These are phyloP conservation scores for Xanthia togata DNA, from an alignment of 2,888 invertebrate species.

Conservation along the genomic window DNA sequence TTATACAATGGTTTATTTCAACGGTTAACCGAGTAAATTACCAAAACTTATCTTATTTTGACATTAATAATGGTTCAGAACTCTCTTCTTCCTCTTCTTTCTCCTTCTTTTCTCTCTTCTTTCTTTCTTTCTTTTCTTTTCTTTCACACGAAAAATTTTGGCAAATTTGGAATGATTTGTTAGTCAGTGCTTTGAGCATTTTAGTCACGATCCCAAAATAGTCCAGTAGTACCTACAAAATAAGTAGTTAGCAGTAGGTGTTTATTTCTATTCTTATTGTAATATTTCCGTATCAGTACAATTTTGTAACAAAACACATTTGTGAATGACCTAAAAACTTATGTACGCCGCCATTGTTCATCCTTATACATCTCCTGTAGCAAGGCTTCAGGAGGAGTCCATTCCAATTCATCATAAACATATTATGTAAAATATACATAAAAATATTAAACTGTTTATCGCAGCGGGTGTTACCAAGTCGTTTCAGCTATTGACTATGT, in stretches of 20 bases:
- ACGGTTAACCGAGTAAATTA: background rate
- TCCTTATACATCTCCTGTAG: background rate
- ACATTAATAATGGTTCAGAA: background rate
- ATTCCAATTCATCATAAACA: conserved; percentile 3
- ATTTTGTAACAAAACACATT: conserved; percentile 11
- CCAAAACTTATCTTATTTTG: background rate
- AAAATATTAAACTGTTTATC: conserved; percentile 13
- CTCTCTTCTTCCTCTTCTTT: no score
- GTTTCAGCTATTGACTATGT: conserved; percentile 18
- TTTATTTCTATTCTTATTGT: background rate
- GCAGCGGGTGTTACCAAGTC: background rate
- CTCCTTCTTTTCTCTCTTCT: no score
- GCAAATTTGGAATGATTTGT: background rate
- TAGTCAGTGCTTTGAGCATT: background rate
- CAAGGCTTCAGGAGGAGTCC: background rate
- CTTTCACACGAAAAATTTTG: background rate
- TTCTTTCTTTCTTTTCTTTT: no score
- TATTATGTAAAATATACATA: background rate
- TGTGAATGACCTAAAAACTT: conserved; percentile 6
- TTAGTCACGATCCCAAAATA: background rate
- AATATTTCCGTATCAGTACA: background rate
- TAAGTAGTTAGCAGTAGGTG: background rate
- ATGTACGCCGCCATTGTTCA: background rate
- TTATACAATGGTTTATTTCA: background rate
- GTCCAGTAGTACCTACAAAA: background rate